Base-by-base conservation (phyloP, 2,797 vertebrate genomes). In the Caiman crocodilus region DNA sequence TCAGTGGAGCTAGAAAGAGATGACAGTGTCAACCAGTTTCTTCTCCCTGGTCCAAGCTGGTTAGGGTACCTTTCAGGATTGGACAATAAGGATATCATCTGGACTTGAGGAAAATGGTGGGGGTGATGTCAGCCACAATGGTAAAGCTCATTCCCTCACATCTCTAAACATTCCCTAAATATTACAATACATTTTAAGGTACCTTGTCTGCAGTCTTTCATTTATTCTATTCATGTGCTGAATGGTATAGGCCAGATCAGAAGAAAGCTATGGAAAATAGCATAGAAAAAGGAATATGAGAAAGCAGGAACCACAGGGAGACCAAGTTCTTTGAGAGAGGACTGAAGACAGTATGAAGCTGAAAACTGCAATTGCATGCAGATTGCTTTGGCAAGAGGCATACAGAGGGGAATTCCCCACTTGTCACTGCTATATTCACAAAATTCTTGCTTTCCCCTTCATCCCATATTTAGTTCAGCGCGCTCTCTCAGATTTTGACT, bases 241-340 rank as follows among this genome's bases (percentile, higher is more conserved):
- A 64, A 64, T 64, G 64, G 30, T 15, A 15, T 18, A 65, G n/a
- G 16, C n/a, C n/a, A 30, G 64, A 30, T 7, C 16, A 30, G n/a
- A 65, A 65, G 64, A 65, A 65, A 65, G 15, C 64, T 65, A n/a
- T 30, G 64, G 64, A 65, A n/a, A 42, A 50, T 42, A 28, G 82
- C 67, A 92, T 82, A 92, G 84, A 79, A 77, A 59, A 26, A 71
- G 85, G 81, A 87, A 79, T 92, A 81, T 80, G 61, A 17, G 76
- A 60, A 84, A 76, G 84, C 84, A 84, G 69, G 61, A 80, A 61
- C 69, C 30, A 28, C 20, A 35, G 83, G 61, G 82, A 79, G 84
- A 35, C 32, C 30, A 26, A 67, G 84, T 65, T 75, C 76, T 17
- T n/a, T 85, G 77, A 87, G 64, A 75, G 42, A 50, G 42, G 42